These are phyloP conservation scores for Priocnemis perturbator DNA, from an alignment of 2,888 invertebrate species.

Conservation along the genomic window DNA sequence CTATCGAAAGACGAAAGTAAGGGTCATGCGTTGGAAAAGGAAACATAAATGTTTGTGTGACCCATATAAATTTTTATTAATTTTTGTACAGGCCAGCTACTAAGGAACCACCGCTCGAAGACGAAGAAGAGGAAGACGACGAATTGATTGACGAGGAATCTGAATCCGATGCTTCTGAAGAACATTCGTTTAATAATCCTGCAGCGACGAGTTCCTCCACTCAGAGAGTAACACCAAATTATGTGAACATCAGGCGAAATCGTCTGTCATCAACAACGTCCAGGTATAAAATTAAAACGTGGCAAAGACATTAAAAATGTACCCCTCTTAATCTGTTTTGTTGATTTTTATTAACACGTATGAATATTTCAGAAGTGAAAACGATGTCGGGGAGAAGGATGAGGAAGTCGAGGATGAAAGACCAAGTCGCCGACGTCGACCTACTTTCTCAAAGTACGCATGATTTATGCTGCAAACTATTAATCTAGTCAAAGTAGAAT, in stretches of 20 bases:
- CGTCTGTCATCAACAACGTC: conserved; percentile 63
- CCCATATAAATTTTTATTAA: conserved; percentile 1
- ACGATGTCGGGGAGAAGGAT: conserved; percentile 56
- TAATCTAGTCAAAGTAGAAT: neutral
- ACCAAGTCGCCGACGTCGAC: conserved; percentile 47
- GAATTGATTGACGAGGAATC: conserved; percentile 72
- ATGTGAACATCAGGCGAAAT: conserved; percentile 68
- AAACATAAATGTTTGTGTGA: too few relatives aligned
- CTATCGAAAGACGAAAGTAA: conserved; percentile 82
- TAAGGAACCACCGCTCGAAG: conserved; percentile 52
- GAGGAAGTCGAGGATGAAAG: conserved; percentile 44
- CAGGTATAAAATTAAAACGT: conserved; percentile 47
- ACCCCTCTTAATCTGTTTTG: neutral
- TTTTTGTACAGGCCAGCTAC: conserved; percentile 48
- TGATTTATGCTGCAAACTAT: neutral
- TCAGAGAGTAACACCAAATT: conserved; percentile 65
- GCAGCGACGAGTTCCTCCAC: conserved; percentile 54
- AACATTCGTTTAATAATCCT: conserved; percentile 62
- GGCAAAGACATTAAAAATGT: neutral
- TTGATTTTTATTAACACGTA: conserved; percentile 1
- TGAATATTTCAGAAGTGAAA: conserved; percentile 53
- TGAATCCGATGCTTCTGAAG: conserved; percentile 72
- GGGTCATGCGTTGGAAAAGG: neutral
- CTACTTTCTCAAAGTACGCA: conserved; percentile 45
- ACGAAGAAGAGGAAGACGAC: conserved; percentile 65